These are phyloP conservation scores for Stegostoma tigrinum DNA, from an alignment of 2,113 vertebrate genomes.

Conservation along the genomic window DNA sequence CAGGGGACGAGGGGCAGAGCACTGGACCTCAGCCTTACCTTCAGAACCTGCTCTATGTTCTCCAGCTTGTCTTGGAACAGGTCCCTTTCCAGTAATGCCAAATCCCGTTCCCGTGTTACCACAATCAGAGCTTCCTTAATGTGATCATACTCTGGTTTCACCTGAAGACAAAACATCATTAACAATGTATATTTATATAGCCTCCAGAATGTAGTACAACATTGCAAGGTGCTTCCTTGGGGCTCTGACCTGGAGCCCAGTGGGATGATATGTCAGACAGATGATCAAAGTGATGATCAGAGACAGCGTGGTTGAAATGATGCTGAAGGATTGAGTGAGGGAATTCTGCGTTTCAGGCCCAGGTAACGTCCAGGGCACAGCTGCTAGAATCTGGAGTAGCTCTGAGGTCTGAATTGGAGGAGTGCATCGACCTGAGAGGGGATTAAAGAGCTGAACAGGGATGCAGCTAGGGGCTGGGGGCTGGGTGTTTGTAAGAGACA, in stretches of 20 bases:
- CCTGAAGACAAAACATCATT: constrained; percentile 50
- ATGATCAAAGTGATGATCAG: background rate
- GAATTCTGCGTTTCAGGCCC: too few relatives aligned
- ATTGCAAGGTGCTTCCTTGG: background rate
- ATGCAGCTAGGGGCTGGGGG: too few relatives aligned
- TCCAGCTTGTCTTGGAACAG: constrained; percentile 97
- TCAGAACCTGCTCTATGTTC: constrained; percentile 98
- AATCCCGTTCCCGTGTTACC: constrained; percentile 77
- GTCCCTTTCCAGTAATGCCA: constrained; percentile 73
- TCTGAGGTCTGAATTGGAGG: too few relatives aligned
- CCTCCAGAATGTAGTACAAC: background rate
- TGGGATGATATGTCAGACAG: background rate
- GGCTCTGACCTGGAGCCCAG: background rate
- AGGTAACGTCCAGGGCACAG: too few relatives aligned
- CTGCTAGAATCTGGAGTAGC: too few relatives aligned
- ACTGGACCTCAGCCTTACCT: constrained; percentile 61
- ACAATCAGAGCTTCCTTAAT: constrained; percentile 62
- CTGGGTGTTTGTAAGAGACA: too few relatives aligned
- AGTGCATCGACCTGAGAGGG: too few relatives aligned
- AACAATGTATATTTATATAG: background rate
- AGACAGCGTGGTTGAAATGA: background rate
- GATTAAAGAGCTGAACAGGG: too few relatives aligned
- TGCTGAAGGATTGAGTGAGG: background rate
- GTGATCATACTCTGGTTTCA: constrained; percentile 75
- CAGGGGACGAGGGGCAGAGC: background rate